Evolutionary conservation across 2,888 invertebrate genomes (phyloP), one percentile per base, ranked within the genome.

Genomic region (Carcina quercana): DNA sequence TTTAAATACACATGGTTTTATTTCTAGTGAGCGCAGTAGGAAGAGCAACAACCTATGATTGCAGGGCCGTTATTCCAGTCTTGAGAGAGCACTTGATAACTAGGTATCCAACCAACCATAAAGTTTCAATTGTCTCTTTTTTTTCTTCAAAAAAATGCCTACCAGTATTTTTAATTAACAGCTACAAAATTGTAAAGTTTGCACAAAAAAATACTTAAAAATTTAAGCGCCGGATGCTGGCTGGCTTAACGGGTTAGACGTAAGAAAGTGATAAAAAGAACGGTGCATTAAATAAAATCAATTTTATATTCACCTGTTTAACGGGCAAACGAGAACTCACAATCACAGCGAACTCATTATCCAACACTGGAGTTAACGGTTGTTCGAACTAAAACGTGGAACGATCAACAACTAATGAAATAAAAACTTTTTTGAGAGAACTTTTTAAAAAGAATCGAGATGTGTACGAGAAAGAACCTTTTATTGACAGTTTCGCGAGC

Each of bases 31-130:
- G 52, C 63, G 55, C 61, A 57, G 61, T 72, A 73, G 74, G 75
- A 76, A 78, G 82, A 82, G 68, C 82, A 83, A 83, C 75, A 82
- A 83, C 82, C 82, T 83, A 79, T 82, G 82, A 83, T 83, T 82
- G 78, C 73, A 67, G 71, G 76, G 79, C 82, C 82, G 82, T 82
- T 83, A 83, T 72, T 62, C 74, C 74, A 64, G 69, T 60, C 69
- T 64, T 64, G 66, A 56, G 59, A 59, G 64, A 64, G 53, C 67
- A 64, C 59, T 68, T n/a, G 69, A 70, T 73, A 72, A 66, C 53
- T 55, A 50, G 5, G 17, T 5, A 17, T n/a, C n/a, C n/a, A n/a
- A n/a, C n/a, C n/a, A n/a, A n/a, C n/a, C n/a, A n/a, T n/a, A n/a
- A n/a, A n/a, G n/a, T n/a, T n/a, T n/a, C 5, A 17, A 17, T 5